These are phyloP conservation scores for Vidua macroura DNA, from an alignment of 2,113 vertebrate species.

Conservation along the genomic window DNA sequence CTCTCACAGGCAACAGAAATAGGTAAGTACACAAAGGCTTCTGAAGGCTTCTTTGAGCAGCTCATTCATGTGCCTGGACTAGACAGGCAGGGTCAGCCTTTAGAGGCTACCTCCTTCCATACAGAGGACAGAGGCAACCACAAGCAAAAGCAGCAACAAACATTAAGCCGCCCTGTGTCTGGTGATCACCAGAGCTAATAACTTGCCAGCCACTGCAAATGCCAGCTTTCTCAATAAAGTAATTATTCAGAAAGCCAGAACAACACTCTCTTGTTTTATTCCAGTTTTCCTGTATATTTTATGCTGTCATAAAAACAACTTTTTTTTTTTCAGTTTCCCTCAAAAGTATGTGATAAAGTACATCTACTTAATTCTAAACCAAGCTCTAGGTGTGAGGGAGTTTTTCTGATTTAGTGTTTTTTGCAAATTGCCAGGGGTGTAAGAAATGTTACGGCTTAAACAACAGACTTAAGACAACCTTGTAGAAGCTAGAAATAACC, in stretches of 20 bases:
- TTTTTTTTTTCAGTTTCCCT: neutral
- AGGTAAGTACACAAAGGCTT: neutral
- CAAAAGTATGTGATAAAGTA: neutral
- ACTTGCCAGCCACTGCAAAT: neutral
- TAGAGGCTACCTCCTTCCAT: neutral
- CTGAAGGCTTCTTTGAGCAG: neutral
- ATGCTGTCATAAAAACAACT: fast-evolving
- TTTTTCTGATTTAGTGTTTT: neutral
- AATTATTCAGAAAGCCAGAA: neutral
- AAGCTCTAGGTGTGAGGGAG: fast-evolving
- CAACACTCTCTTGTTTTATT: neutral
- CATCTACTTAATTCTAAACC: neutral
- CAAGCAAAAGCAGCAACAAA: neutral
- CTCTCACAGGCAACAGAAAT: neutral
- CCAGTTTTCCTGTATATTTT: neutral
- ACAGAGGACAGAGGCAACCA: neutral
- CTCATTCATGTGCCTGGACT: neutral
- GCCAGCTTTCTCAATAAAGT: neutral
- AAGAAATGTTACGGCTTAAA: neutral
- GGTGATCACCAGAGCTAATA: neutral
- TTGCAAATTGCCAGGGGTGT: neutral
- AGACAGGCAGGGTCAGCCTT: neutral
- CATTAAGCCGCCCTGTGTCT: neutral
- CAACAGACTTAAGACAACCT: neutral
- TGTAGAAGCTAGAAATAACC: neutral